Percentiles rank a stretch among this genome's conserved stretches.
phyloP scores from a whole-genome alignment of 2,797 vertebrate species.

The Echiichthys vipera region DNA sequence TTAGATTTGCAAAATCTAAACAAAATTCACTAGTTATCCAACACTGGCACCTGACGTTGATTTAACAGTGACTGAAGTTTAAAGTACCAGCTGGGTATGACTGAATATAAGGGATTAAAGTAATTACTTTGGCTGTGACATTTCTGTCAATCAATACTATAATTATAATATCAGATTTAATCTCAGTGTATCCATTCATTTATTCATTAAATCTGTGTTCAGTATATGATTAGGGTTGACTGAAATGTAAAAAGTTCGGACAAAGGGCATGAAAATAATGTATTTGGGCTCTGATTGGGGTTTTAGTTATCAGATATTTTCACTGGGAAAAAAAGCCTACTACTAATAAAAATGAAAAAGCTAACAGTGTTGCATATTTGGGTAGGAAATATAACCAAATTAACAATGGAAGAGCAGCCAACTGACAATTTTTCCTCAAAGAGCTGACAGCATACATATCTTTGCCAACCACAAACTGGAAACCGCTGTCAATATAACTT shows the following conservation, averaged over 20 bases:
- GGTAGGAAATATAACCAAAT: slow-evolving; percentile 19
- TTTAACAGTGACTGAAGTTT: no score
- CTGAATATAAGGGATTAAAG: slow-evolving; percentile 20
- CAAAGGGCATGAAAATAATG: slow-evolving; percentile 5
- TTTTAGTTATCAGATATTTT: slow-evolving; percentile 13
- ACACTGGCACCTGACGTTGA: no score
- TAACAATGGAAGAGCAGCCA: slow-evolving; percentile 13
- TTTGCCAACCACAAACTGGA: slow-evolving; percentile 37
- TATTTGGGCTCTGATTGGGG: slow-evolving; percentile 17
- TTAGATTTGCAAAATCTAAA: no score
- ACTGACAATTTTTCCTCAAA: slow-evolving; percentile 23
- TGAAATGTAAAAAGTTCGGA: slow-evolving; percentile 12
- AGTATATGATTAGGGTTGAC: slow-evolving; percentile 22
- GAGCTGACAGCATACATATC: slow-evolving; percentile 26
- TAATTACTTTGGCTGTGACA: slow-evolving; percentile 39
- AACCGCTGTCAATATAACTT: background rate
- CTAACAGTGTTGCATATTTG: background rate
- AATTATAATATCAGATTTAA: slow-evolving; percentile 34
- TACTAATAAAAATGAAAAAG: background rate
- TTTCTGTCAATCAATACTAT: slow-evolving; percentile 41
- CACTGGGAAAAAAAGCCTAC: background rate
- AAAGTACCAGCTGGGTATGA: no score
- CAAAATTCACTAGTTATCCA: no score
- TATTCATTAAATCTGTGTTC: slow-evolving; percentile 22
- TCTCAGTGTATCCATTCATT: slow-evolving; percentile 23